Evolutionary conservation across 2,113 vertebrate genomes (phyloP), one percentile per base, ranked within the genome.

Genomic region (Poeciliopsis occidentalis): DNA sequence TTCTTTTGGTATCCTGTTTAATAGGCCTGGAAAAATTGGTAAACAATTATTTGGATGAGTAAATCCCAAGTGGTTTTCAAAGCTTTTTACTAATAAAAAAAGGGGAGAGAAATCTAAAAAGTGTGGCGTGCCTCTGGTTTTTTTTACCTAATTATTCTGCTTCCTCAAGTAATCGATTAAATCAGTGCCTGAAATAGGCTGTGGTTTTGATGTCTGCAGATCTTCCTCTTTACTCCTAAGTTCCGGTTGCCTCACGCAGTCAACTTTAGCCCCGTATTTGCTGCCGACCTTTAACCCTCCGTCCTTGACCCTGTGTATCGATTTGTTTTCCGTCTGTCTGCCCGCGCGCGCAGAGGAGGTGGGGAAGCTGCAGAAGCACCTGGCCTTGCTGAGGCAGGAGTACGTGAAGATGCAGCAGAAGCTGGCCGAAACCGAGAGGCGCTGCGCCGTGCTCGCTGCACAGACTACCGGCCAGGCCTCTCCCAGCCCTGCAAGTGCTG

Each of bases 351-450:
- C 95, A 99, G 98, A 99, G 94, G 98, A 99, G 94, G 98, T 99
- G 95, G 96, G 96, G 94, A 99, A 99, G 95, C 93, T 99, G 95
- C 97, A 99, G 91, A 99, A 99, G 95, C 98, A 99, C 89, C 94
- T 99, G 93, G 92, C 95, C 91, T 96, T 99, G 88, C 96, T 99
- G 67, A 95, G 98, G 83, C 97, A 99, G 94, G 98, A 99, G 91
- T 99, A 99, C 13, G 98, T 99, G 84, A 99, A 98, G 92, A 95
- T 99, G 94, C 98, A 99, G 94, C 97, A 97, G 95, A 97, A 96
- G 79, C 84, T 99, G 68, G 97, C 95, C 0, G 97, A 99, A 84
- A 98, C 97, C 0, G 98, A 99, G 79, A 94, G 96, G 89, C 96
- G 93, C 71, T 99, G 96, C 41, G 95, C 89, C 1, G 84, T 99